Evolutionary conservation across 2,797 vertebrate species (phyloP), one percentile per base, ranked within the genome.

Genomic region (Acanthurus lineatus): DNA sequence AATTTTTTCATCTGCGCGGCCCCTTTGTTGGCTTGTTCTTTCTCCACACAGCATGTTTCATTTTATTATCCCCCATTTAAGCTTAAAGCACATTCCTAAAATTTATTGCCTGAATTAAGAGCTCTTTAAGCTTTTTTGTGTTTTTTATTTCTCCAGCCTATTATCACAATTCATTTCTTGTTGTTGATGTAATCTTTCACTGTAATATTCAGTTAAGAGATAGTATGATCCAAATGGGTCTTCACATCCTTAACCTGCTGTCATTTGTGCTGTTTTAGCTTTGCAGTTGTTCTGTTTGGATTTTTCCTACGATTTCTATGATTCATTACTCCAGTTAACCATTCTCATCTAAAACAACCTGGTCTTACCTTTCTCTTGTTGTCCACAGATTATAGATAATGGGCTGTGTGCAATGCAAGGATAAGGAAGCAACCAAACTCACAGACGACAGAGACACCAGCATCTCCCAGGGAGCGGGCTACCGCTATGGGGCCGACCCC

Each of bases 321-420:
- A 25, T 63, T 20, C 8, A 15, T 56, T 1, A 0, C 22, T 47
- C 14, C 38, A 22, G 28, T 44, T 16, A n/a, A 11, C 44, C 25
- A 11, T 2, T 44, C 35, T 12, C 7, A n/a, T 32, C 20, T 38
- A 4, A 62, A 59, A 28, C 20, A 48, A 6, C 17, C 40, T 22
- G 17, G 25, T 61, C 8, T 69, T 19, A 53, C 70, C 4, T 57
- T 76, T 60, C 28, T 32, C 10, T 15, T 81, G 4, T 79, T 19
- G 15, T 77, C 22, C 38, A 17, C 92, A 97, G 97, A 96, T 93
- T 95, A 93, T 96, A 97, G 96, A 99, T 96, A 97, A 99, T 99
- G 98, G 98, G 98, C 97, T 99, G 98, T 97, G 97, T 97, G 96
- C 98, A 99, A 98, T 99, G 97, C 96, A 99, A 98, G 97, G 97